These are phyloP conservation scores for Callopanchax toddi DNA, from an alignment of 2,113 vertebrate genomes.

Conservation along the genomic window DNA sequence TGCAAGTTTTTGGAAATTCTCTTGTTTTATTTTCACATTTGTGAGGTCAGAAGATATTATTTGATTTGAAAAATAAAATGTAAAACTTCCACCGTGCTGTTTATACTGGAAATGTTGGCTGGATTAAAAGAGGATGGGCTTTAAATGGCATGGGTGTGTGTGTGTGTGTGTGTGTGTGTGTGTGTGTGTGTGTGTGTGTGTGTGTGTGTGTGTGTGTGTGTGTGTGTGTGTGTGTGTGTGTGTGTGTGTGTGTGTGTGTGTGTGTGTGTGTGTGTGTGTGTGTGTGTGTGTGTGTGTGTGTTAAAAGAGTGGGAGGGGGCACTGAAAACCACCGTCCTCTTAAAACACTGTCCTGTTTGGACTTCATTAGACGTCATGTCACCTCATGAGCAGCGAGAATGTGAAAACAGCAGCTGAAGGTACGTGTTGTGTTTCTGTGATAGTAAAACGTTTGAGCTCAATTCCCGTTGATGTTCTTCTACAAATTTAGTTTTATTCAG, in stretches of 20 bases:
- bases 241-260: conserved; percentile 2
- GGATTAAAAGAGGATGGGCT: conserved; percentile 42
- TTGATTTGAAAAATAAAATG: background rate
- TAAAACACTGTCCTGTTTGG: conserved; percentile 64
- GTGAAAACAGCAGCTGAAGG: conserved; percentile 37
- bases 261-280: conserved; percentile 11
- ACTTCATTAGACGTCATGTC: conserved; percentile 49
- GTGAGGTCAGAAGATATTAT: background rate
- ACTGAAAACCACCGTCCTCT: conserved; percentile 53
- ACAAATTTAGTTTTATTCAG: no score
- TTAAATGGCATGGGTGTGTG: conserved; percentile 8
- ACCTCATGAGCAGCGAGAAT: conserved; percentile 29
- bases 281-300: conserved; percentile 27
- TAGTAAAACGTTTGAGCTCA: background rate
- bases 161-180: conserved; percentile 15
- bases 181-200: background rate
- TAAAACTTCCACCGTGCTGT: conserved; percentile 36
- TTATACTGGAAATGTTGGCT: conserved; percentile 27
- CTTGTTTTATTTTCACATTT: background rate
- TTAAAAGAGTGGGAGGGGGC: conserved; percentile 49
- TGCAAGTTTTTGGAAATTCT: no score
- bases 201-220: conserved; percentile 26
- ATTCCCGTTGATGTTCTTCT: no score
- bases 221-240: conserved; percentile 16
- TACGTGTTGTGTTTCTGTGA: conserved; percentile 16